Evolutionary conservation across 2,113 vertebrate species (phyloP).

Genomic region (Callipepla squamata): DNA sequence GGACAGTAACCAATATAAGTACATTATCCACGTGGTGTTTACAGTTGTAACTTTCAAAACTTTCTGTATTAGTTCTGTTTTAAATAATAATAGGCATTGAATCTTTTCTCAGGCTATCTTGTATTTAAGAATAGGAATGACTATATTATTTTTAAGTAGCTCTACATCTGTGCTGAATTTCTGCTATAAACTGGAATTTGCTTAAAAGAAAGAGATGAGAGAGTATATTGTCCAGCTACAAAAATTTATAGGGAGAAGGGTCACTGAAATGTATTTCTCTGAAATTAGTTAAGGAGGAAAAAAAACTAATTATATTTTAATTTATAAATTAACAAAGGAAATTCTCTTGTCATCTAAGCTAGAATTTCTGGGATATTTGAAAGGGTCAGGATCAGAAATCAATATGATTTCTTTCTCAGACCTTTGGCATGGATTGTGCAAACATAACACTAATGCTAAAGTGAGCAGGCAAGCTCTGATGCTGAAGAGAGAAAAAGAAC

Average conservation of each 20-base stretch:
- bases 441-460: not conserved
- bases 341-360: not conserved
- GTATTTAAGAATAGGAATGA: not conserved
- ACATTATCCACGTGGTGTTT: not conserved
- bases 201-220: not conserved
- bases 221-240: not conserved
- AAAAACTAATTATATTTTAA: not conserved
- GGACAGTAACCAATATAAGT: not conserved
- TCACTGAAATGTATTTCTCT: not conserved
- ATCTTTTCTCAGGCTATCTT: not conserved
- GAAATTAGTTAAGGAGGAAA: not conserved
- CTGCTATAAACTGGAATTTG: not conserved
- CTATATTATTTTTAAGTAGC: not conserved
- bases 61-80: accelerated
- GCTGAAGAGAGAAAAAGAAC: not conserved
- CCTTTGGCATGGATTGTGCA: not conserved
- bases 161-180: not conserved
- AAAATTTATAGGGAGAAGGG: not conserved
- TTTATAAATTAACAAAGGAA: not conserved
- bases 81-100: not conserved
- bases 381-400: not conserved
- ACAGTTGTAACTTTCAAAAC: not conserved
- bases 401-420: not conserved
- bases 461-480: not conserved
- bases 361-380: not conserved